Evolutionary conservation across 2,797 vertebrate species (phyloP).

Genomic region (Morelia viridis): DNA sequence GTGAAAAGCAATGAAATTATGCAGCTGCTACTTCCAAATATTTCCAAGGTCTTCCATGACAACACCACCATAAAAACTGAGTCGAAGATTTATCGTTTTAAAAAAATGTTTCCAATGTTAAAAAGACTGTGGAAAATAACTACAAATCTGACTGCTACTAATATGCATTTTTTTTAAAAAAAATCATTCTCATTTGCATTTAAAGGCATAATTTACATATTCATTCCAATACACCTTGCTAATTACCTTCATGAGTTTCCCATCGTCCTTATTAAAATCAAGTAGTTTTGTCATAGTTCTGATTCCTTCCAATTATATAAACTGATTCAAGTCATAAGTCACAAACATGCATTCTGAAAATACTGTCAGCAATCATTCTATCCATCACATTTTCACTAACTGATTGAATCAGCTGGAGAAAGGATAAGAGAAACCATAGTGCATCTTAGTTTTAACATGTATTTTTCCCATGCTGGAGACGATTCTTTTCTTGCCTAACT

Average conservation of each 20-base stretch:
- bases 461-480: background rate
- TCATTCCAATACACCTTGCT: background rate
- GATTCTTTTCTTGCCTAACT: background rate
- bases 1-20: background rate
- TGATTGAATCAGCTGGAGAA: background rate
- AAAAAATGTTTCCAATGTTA: background rate
- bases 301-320: constrained; percentile 1
- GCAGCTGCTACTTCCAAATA: background rate
- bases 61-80: background rate
- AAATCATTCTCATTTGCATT: background rate
- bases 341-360: background rate
- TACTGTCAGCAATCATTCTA: background rate
- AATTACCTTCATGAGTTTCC: constrained; percentile 16
- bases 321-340: background rate
- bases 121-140: background rate
- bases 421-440: background rate
- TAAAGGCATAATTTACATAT: background rate
- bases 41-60: background rate
- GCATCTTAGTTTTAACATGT: background rate
- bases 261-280: constrained; percentile 14
- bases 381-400: background rate
- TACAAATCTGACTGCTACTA: background rate
- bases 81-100: background rate
- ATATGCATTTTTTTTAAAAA: background rate
- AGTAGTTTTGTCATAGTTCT: background rate